These are phyloP conservation scores for Cheilosia vernalis DNA, from an alignment of 2,888 invertebrate genomes.

Conservation along the genomic window DNA sequence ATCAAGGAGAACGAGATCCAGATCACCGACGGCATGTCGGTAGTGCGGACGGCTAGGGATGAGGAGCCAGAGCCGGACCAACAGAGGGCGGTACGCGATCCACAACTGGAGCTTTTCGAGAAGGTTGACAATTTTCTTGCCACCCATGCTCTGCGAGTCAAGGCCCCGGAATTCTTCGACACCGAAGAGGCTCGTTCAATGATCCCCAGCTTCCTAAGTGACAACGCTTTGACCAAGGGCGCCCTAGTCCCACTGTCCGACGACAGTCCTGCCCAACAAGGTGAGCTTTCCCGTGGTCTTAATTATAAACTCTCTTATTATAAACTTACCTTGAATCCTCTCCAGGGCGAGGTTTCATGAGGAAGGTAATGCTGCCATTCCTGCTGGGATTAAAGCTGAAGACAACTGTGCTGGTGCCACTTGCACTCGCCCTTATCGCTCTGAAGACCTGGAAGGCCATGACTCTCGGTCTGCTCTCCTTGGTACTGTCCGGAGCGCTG, in stretches of 20 bases:
- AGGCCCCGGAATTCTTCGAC: conserved; percentile 87
- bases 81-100: conserved; percentile 79
- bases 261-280: conserved; percentile 81
- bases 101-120: conserved; percentile 86
- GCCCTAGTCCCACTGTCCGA: conserved; percentile 89
- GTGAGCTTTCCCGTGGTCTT: conserved; percentile 72
- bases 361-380: conserved; percentile 93
- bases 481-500: conserved; percentile 93
- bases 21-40: conserved; percentile 90
- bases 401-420: conserved; percentile 91
- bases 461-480: conserved; percentile 91
- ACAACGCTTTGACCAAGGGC: conserved; percentile 86
- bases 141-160: conserved; percentile 90
- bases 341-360: conserved; percentile 91
- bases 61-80: conserved; percentile 79
- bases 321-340: not conserved
- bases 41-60: conserved; percentile 86
- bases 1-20: conserved; percentile 88
- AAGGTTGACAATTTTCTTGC: conserved; percentile 90
- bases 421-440: conserved; percentile 92
- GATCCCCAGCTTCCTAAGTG: conserved; percentile 80
- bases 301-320: not conserved
- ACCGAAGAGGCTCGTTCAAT: conserved; percentile 81
- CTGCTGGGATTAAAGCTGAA: conserved; percentile 93
- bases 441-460: conserved; percentile 95